Base-by-base conservation (phyloP, 2,113 vertebrate genomes). In the Polyodon spathula region DNA sequence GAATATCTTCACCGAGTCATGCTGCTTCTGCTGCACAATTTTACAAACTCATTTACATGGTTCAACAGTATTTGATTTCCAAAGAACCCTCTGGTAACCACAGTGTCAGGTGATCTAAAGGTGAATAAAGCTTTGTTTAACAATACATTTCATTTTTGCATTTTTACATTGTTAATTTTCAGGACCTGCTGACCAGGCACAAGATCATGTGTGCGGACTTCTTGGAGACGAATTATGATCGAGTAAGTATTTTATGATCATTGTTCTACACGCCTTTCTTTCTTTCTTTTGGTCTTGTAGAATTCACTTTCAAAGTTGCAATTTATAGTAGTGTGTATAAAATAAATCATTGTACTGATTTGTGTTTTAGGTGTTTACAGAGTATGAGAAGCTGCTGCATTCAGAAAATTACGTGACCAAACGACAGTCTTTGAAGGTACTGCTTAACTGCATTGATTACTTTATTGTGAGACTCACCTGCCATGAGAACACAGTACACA, bases 321-420 rank as follows among this genome's bases (percentile, higher is more conserved):
- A 27, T 27, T 27, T 27, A 27, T 27, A 27, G 3, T 27, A 3
- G 27, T 27, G 3, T n/a, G 14, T 50, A n/a, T 50, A n/a, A n/a
- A n/a, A n/a, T n/a, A n/a, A n/a, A n/a, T n/a, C n/a, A n/a, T n/a
- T 40, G 9, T 65, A 62, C 15, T 53, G 4, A 17, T 67, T 73
- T 75, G 66, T 74, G 40, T 27, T 61, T 59, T 72, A 98, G 95
- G 89, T 97, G 61, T 98, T 98, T 77, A 92, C 92, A 67, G 93
- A 97, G 63, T 98, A 98, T 58, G 95, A 98, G 76, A 98, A 97
- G 71, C 89, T 98, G 59, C 89, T 98, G 77, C 88, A 92, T 73
- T 98, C 95, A 65, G 94, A 97, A 46, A 98, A 98, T 78, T 98
- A 98, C 0, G 95, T 98, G 67, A 98, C 95, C 48, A 98, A 97